A percentile compares a stretch with the other conserved stretches of the same genome.
These are phyloP conservation scores for Hydrolagus colliei DNA, from an alignment of 2,797 vertebrate genomes.

Conservation along the genomic window DNA sequence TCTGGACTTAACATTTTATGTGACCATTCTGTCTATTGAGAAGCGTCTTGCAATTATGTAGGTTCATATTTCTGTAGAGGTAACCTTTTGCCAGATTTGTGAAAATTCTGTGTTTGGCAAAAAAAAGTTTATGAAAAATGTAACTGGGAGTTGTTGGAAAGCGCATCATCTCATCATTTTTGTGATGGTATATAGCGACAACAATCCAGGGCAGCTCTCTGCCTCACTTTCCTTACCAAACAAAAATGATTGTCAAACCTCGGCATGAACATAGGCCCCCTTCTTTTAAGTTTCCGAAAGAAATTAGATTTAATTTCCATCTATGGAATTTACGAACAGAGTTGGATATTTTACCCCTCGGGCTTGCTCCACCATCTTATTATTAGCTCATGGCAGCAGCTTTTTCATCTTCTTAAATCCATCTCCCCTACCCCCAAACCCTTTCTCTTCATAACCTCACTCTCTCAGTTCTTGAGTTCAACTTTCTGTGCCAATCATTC, in stretches of 20 bases:
- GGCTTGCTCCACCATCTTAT: too few relatives aligned
- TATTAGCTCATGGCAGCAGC: too few relatives aligned
- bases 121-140: not conserved
- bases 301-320: too few relatives aligned
- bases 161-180: not conserved
- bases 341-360: too few relatives aligned
- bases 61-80: not conserved
- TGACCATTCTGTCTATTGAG: not conserved
- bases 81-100: not conserved
- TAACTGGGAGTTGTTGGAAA: not conserved
- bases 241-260: not conserved
- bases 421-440: too few relatives aligned
- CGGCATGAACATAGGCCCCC: too few relatives aligned
- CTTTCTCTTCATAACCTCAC: too few relatives aligned
- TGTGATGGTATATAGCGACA: not conserved
- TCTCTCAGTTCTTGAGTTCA: too few relatives aligned
- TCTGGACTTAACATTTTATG: not conserved
- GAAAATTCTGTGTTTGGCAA: not conserved
- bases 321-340: too few relatives aligned
- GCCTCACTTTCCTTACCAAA: not conserved
- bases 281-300: not conserved
- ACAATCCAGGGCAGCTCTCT: not conserved
- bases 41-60: not conserved
- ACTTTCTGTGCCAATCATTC: too few relatives aligned
- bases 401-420: too few relatives aligned